Conservation (phyloP, 2,113 vertebrate species). For the Tichodroma muraria region DNA sequence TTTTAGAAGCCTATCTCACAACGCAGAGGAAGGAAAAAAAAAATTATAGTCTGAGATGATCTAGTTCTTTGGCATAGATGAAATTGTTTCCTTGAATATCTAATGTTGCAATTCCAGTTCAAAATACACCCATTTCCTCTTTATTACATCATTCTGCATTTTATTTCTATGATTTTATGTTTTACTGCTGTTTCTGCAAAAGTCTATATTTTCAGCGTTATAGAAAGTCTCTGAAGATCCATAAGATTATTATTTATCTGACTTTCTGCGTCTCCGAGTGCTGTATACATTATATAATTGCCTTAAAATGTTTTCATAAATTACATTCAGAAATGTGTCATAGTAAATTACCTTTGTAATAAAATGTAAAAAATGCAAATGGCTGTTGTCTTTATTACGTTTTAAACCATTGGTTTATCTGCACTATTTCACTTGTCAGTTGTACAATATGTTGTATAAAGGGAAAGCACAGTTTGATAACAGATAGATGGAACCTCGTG, state of each 20-base stretch:
- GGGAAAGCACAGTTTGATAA: slow-evolving; percentile 92
- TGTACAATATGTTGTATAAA: slow-evolving; percentile 83
- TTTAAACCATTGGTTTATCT: slow-evolving; percentile 98
- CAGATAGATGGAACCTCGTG: slow-evolving; percentile 87
- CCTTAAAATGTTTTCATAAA: slow-evolving; percentile 84
- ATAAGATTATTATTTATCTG: slow-evolving; percentile 78
- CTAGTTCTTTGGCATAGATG: slow-evolving; percentile 28
- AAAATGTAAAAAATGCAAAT: slow-evolving; percentile 97
- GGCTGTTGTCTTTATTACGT: slow-evolving; percentile 86
- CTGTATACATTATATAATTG: slow-evolving; percentile 78
- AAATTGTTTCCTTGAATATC: slow-evolving; percentile 38
- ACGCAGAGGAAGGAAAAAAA: not conserved
- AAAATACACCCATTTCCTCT: slow-evolving; percentile 50
- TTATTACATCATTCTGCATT: slow-evolving; percentile 57
- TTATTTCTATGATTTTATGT: slow-evolving; percentile 63
- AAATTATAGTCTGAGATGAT: not conserved
- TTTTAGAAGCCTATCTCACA: not conserved
- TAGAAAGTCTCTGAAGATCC: slow-evolving; percentile 72
- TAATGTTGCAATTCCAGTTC: slow-evolving; percentile 50
- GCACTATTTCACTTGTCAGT: slow-evolving; percentile 98
- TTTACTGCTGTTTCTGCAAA: slow-evolving; percentile 43
- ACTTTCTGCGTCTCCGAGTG: slow-evolving; percentile 67
- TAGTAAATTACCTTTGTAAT: slow-evolving; percentile 96
- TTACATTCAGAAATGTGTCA: slow-evolving; percentile 87
- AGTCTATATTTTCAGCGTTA: slow-evolving; percentile 48